Evolutionary conservation across 2,113 vertebrate species (phyloP).

Genomic region (Bubalus kerabau): DNA sequence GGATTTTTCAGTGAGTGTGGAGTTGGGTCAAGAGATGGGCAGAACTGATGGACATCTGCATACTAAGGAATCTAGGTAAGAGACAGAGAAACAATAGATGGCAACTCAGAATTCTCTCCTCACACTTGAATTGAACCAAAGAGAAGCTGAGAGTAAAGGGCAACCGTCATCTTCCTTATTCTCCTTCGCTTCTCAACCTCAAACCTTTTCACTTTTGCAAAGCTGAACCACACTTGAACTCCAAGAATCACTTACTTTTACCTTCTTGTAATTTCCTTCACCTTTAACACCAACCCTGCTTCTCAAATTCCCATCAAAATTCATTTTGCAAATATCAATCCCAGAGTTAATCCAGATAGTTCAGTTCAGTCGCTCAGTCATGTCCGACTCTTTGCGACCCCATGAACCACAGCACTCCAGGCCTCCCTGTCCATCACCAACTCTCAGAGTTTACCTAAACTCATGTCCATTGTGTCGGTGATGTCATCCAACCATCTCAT

Average conservation of each 20-base stretch:
- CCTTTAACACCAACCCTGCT: conserved; percentile 67
- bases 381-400: not conserved
- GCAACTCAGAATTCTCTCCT: not conserved
- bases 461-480: not conserved
- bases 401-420: not conserved
- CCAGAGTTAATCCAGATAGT: conserved; percentile 66
- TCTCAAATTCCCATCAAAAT: conserved; percentile 74
- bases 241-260: conserved; percentile 26
- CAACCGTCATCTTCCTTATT: not conserved
- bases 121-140: not conserved
- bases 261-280: conserved; percentile 46
- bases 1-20: not conserved
- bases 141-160: not conserved
- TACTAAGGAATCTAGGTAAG: not conserved
- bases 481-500: not conserved
- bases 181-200: not conserved
- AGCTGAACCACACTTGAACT: not conserved
- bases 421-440: not conserved
- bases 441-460: not conserved
- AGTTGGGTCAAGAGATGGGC: not conserved
- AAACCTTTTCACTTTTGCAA: not conserved
- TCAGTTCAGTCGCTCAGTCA: not conserved
- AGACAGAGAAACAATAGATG: not conserved
- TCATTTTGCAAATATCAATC: conserved; percentile 75
- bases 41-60: not conserved